phyloP scores from a whole-genome alignment of 30 jellyfish, hydroid and myxozoan genomes.

The Rhopilema esculentum region DNA sequence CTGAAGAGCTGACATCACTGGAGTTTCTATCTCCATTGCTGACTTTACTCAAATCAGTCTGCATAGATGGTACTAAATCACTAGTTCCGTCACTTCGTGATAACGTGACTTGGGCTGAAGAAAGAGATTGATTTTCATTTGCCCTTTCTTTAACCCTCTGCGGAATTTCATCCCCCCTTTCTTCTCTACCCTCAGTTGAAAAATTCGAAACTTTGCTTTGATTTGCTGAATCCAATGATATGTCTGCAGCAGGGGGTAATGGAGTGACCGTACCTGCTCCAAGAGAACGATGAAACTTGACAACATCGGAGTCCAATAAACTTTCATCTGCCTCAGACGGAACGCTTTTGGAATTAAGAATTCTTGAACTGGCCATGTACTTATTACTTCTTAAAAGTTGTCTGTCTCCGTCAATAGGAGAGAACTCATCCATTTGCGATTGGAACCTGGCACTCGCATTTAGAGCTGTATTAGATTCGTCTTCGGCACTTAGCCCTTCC shows the following conservation, averaged over 20 bases:
- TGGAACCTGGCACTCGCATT: conserved; percentile 4
- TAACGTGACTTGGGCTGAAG: too few species aligned
- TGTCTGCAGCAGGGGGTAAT: background rate
- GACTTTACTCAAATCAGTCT: background rate
- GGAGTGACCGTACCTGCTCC: conserved; percentile 86
- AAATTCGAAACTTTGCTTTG: background rate
- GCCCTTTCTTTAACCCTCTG: too few species aligned
- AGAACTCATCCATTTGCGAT: conserved; percentile 28
- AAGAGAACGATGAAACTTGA: conserved; percentile 64
- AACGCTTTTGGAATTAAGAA: background rate
- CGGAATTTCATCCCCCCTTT: too few species aligned
- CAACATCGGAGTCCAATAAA: conserved; percentile 39
- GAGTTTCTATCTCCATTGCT: background rate
- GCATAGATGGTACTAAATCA: background rate
- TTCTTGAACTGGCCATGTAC: conserved; percentile 51
- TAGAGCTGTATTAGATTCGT: conserved; percentile 9
- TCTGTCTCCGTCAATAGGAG: conserved; percentile 50
- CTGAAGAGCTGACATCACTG: background rate
- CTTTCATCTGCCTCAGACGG: background rate
- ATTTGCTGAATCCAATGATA: background rate
- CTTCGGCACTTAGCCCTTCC: background rate
- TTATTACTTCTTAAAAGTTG: background rate
- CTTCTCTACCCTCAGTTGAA: background rate
- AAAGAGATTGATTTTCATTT: too few species aligned
- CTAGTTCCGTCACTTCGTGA: background rate